Base-by-base conservation (phyloP, 2,797 vertebrate genomes). In the Spondyliosoma cantharus region DNA sequence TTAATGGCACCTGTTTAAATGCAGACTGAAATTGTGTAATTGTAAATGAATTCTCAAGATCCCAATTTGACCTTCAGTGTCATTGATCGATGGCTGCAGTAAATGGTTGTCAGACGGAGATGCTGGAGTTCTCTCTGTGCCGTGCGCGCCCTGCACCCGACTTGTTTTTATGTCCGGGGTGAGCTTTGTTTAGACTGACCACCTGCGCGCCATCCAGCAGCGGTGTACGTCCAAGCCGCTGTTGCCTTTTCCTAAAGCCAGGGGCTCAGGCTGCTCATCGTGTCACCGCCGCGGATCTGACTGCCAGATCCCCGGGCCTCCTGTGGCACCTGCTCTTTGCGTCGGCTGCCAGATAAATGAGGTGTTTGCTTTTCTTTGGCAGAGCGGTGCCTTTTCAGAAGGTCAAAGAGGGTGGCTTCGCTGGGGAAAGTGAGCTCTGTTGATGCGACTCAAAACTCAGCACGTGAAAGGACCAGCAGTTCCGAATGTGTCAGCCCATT, bases 291-390 rank as follows among this genome's bases (percentile, higher is more conserved):
- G 24, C 19, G 1, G 67, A 77, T 87, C 80, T 14, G 63, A 77
- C 75, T 87, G 85, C 73, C 82, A 82, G 42, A 83, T 69, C 59
- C 29, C 17, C 29, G 7, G 74, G 78, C 65, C 87, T 86, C 88
- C 79, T 61, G 60, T 79, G 88, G 88, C 82, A 82, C 78, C 77
- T 86, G 78, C 87, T 90, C 90, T 92, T 93, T 93, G 83, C 86
- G 85, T 87, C 80, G 59, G 84, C 86, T 37, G 69, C 72, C 86
- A 87, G 92, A 93, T 92, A 89, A 92, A 93, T 91, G 87, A 93
- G 90, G 81, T 90, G 91, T 93, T 93, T 92, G 91, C 91, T 91
- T 91, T 94, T 83, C 86, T 91, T 89, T 91, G 91, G 89, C 84
- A 81, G 89, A 78, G 80, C 62, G 32, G 76, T 74, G 73, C 87